Evolutionary conservation across 2,113 vertebrate genomes (phyloP).

Genomic region (Tympanuchus pallidicinctus): DNA sequence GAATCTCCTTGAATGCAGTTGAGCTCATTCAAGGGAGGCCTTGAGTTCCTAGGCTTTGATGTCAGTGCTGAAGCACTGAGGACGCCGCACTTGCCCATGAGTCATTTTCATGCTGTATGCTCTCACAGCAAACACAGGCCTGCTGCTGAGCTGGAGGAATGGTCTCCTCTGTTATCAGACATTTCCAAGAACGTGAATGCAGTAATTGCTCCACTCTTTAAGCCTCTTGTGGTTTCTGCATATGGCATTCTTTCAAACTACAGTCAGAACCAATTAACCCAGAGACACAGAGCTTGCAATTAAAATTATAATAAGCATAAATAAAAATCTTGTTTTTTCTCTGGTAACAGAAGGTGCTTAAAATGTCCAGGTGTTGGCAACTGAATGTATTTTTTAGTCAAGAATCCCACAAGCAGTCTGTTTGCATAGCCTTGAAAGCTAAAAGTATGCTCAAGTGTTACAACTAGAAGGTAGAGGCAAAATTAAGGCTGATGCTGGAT

Average conservation of each 20-base stretch:
- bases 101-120: conserved; percentile 45
- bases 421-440: not conserved
- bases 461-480: not conserved
- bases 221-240: conserved; percentile 68
- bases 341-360: not conserved
- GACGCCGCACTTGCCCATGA: not conserved
- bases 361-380: not conserved
- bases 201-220: conserved; percentile 38
- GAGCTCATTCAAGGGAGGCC: conserved; percentile 53
- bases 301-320: not conserved
- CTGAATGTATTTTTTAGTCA: accelerated
- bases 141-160: conserved; percentile 30
- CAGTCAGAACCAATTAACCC: conserved; percentile 51
- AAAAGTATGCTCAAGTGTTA: not conserved
- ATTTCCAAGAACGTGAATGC: conserved; percentile 73
- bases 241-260: conserved; percentile 70
- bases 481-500: not conserved
- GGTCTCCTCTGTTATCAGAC: conserved; percentile 68
- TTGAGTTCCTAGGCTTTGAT: conserved; percentile 74
- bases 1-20: conserved; percentile 67
- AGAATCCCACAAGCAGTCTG: not conserved
- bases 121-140: conserved; percentile 26
- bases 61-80: conserved; percentile 17
- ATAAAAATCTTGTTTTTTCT: not conserved
- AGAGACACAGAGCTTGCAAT: conserved; percentile 13